Evolutionary conservation across 2,113 vertebrate genomes (phyloP).

Genomic region (Aptenodytes forsteri): DNA sequence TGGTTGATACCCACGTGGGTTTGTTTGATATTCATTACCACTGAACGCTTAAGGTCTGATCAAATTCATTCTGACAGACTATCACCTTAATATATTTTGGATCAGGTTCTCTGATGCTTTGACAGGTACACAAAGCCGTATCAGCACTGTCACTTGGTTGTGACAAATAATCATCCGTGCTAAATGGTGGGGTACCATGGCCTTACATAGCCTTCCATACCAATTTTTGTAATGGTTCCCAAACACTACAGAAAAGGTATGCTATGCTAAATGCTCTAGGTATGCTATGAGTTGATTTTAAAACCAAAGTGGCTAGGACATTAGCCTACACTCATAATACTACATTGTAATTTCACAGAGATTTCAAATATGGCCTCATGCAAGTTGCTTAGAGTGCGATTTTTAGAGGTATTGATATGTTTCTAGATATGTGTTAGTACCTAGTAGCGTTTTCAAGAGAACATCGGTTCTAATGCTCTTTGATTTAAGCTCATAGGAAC

Average conservation of each 20-base stretch:
- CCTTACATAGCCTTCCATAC: background rate
- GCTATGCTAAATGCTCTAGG: background rate
- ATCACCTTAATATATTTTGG: background rate
- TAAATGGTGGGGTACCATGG: background rate
- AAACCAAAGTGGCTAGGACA: background rate
- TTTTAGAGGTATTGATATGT: background rate
- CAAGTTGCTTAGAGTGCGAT: background rate
- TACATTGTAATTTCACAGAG: background rate
- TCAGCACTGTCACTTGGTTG: background rate
- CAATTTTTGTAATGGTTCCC: background rate
- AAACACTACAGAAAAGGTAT: background rate
- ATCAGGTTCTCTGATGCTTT: background rate
- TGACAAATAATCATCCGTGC: background rate
- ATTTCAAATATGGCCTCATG: background rate
- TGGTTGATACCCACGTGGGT: background rate
- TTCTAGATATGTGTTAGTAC: background rate
- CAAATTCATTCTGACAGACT: background rate
- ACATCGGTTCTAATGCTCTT: background rate
- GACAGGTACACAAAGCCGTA: background rate
- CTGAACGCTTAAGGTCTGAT: background rate
- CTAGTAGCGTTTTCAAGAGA: background rate
- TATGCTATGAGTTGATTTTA: background rate
- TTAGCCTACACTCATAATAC: background rate
- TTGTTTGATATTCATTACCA: background rate
- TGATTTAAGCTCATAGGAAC: background rate